Percentiles rank a stretch among this genome's conserved stretches.
These are phyloP conservation scores for Danio jaintianensis DNA, from an alignment of 2,797 vertebrate genomes.

Conservation along the genomic window DNA sequence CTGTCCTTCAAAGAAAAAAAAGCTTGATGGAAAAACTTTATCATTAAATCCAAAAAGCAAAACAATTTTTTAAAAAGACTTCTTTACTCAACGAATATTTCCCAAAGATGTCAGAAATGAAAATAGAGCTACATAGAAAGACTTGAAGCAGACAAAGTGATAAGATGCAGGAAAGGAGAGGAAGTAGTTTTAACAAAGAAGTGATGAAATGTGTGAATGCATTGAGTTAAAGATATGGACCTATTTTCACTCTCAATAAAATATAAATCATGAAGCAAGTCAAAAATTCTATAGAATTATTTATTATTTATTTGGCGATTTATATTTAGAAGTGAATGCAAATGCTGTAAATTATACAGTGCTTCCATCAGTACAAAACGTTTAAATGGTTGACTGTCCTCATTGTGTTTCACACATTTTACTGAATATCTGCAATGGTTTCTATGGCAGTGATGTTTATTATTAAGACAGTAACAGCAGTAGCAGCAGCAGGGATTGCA, in stretches of 20 bases:
- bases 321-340: neutral
- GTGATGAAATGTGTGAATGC: constrained; percentile 54
- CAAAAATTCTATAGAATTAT: neutral
- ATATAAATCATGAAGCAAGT: neutral
- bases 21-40: constrained; percentile 82
- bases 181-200: constrained; percentile 58
- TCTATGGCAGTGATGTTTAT: no score
- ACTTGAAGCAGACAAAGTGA: constrained; percentile 54
- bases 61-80: constrained; percentile 36
- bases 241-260: neutral
- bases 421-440: no score
- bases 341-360: constrained; percentile 10
- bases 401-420: no score
- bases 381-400: no score
- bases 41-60: constrained; percentile 67
- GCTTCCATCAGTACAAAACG: neutral
- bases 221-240: constrained; percentile 17
- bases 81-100: constrained; percentile 56
- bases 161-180: constrained; percentile 52
- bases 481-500: no score
- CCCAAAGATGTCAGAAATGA: constrained; percentile 60
- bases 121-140: constrained; percentile 52
- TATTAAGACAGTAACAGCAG: no score
- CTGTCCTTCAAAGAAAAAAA: constrained; percentile 68
- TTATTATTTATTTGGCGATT: neutral